Percentiles rank a stretch among this genome's conserved stretches.
These are phyloP conservation scores for Caenorhabditis doughertyi DNA, from an alignment of 2,888 invertebrate genomes.

Conservation along the genomic window DNA sequence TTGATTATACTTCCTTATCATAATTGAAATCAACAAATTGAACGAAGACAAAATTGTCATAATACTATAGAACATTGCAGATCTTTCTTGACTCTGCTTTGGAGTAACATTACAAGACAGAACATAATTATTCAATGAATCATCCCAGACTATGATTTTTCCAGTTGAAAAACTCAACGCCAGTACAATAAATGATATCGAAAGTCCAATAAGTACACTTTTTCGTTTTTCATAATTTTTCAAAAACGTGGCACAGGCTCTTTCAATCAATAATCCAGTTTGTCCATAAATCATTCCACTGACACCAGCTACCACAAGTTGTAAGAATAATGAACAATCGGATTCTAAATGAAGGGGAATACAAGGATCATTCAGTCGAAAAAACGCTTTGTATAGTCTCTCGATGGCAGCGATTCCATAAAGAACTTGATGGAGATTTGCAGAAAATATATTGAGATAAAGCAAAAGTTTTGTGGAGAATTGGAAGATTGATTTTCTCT, in stretches of 20 bases:
- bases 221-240: slow-evolving; percentile 5
- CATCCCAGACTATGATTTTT: slow-evolving; percentile 21
- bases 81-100: background rate
- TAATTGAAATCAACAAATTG: slow-evolving; percentile 14
- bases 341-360: slow-evolving; percentile 11
- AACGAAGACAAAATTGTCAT: background rate
- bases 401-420: slow-evolving; percentile 15
- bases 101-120: slow-evolving; percentile 8
- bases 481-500: slow-evolving; percentile 36
- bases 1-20: slow-evolving; percentile 18
- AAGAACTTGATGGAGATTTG: slow-evolving; percentile 36
- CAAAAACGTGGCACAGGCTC: slow-evolving; percentile 23
- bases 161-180: background rate
- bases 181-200: background rate
- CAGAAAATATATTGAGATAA: slow-evolving; percentile 30
- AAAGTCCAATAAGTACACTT: background rate
- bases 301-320: slow-evolving; percentile 17
- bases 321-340: slow-evolving; percentile 19
- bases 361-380: slow-evolving; percentile 6
- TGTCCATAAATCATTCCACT: slow-evolving; percentile 45
- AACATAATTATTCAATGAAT: background rate
- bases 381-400: slow-evolving; percentile 25
- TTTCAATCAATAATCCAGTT: slow-evolving; percentile 40
- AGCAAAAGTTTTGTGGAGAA: slow-evolving; percentile 30
- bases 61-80: slow-evolving; percentile 6